A percentile compares a stretch with the other conserved stretches of the same genome.
These are phyloP conservation scores for Drosophila differens DNA, from an alignment of 2,888 invertebrate genomes.

Conservation along the genomic window DNA sequence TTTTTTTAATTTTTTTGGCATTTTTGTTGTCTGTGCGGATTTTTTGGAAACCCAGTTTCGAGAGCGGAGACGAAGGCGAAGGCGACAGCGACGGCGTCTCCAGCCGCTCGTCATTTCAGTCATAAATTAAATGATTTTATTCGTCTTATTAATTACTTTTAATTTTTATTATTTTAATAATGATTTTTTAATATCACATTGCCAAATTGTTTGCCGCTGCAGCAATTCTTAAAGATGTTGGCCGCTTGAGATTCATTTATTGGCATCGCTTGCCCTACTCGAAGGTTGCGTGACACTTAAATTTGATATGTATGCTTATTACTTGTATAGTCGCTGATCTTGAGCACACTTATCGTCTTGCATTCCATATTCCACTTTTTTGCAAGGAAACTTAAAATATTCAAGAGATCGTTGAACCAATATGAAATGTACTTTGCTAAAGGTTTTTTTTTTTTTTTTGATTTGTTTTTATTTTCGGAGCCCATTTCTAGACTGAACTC, in stretches of 20 bases:
- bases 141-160: slow-evolving; percentile 52
- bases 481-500: slow-evolving; percentile 11
- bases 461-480: background rate
- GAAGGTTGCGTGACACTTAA: slow-evolving; percentile 63
- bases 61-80: slow-evolving; percentile 22
- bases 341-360: slow-evolving; percentile 50
- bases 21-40: slow-evolving; percentile 9
- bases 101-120: slow-evolving; percentile 55
- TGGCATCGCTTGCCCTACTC: slow-evolving; percentile 46
- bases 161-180: slow-evolving; percentile 38
- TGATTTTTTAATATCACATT: slow-evolving; percentile 25
- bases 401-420: slow-evolving; percentile 55
- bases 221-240: slow-evolving; percentile 60
- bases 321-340: slow-evolving; percentile 48
- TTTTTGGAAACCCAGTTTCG: slow-evolving; percentile 50
- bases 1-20: slow-evolving; percentile 36
- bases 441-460: background rate
- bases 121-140: slow-evolving; percentile 74
- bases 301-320: slow-evolving; percentile 44
- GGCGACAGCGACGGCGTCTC: slow-evolving; percentile 26
- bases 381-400: slow-evolving; percentile 31
- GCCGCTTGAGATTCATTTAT: slow-evolving; percentile 43
- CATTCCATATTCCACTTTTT: slow-evolving; percentile 23
- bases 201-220: slow-evolving; percentile 55
- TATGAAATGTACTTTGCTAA: slow-evolving; percentile 9